Percentiles rank a stretch among this genome's conserved stretches.
Evolutionary conservation across 2,888 invertebrate genomes (phyloP).

Genomic region (Eutolmus rufibarbis): DNA sequence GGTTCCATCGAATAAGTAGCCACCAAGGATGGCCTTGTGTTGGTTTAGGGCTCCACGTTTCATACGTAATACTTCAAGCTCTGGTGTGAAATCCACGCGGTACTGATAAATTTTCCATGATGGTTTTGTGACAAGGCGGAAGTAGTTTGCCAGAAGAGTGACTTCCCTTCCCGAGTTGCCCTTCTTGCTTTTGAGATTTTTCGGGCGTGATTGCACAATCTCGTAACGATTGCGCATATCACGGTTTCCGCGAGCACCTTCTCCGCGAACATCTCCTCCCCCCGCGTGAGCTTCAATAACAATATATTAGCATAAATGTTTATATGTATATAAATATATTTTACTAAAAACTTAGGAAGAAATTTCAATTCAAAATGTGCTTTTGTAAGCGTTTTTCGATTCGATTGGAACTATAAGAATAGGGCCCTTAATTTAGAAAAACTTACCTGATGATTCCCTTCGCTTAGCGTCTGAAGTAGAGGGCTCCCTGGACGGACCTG

Average conservation of each 20-base stretch:
- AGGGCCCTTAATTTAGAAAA: too few species aligned
- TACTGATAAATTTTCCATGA: constrained; percentile 79
- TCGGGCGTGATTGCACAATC: constrained; percentile 56
- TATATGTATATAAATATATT: too few species aligned
- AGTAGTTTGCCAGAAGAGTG: constrained; percentile 72
- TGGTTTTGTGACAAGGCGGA: constrained; percentile 69
- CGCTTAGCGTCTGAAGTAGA: background rate
- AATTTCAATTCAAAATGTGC: too few species aligned
- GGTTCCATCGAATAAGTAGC: constrained; percentile 80
- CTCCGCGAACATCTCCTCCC: constrained; percentile 46
- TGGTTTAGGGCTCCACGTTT: constrained; percentile 70
- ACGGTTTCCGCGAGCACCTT: constrained; percentile 47
- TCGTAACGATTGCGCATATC: constrained; percentile 50
- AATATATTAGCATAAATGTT: too few species aligned
- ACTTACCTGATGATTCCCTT: background rate
- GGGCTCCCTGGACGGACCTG: background rate
- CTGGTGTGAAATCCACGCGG: constrained; percentile 75
- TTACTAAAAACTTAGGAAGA: too few species aligned
- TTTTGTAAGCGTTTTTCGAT: too few species aligned
- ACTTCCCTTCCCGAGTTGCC: constrained; percentile 67
- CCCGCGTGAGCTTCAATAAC: background rate
- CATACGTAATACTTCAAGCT: constrained; percentile 71
- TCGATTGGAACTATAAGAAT: too few species aligned
- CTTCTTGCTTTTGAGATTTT: constrained; percentile 54
- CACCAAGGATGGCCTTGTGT: constrained; percentile 68